phyloP scores from a whole-genome alignment of 2,888 invertebrate genomes.

The Andrena haemorrhoa region DNA sequence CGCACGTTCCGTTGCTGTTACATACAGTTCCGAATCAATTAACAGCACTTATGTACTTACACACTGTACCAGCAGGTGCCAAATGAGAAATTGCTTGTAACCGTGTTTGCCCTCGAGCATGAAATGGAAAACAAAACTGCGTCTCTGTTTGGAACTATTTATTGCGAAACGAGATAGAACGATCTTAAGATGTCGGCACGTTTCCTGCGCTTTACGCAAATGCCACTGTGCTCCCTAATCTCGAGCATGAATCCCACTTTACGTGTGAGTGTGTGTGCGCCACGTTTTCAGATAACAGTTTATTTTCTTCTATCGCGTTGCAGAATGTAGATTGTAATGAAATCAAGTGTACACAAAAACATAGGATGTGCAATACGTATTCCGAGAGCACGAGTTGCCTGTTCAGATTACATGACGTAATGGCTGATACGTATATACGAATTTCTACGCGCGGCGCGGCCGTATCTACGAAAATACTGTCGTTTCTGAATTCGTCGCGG shows the following conservation, averaged over 20 bases:
- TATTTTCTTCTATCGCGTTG: background rate
- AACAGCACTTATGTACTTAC: background rate
- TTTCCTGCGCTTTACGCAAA: background rate
- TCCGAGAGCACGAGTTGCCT: constrained; percentile 11
- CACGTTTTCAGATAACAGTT: constrained; percentile 32
- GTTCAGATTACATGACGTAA: constrained; percentile 30
- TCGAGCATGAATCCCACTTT: background rate
- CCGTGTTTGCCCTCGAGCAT: background rate
- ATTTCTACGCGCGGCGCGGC: constrained; percentile 27
- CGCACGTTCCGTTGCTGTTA: constrained; percentile 1
- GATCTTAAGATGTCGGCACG: background rate
- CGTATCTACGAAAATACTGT: constrained; percentile 4
- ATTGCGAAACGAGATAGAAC: constrained; percentile 21
- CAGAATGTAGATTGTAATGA: constrained; percentile 14
- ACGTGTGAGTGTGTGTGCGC: background rate
- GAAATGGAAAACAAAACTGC: background rate
- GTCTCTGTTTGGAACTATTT: background rate
- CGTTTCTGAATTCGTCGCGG: constrained; percentile 3
- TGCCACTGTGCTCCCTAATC: background rate
- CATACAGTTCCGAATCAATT: background rate
- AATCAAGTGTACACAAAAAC: constrained; percentile 19
- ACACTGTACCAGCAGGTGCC: background rate
- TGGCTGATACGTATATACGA: constrained; percentile 8
- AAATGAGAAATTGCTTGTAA: background rate
- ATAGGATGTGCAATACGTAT: constrained; percentile 18